These are phyloP conservation scores for Calidris pugnax DNA, from an alignment of 2,113 vertebrate species.

Conservation along the genomic window DNA sequence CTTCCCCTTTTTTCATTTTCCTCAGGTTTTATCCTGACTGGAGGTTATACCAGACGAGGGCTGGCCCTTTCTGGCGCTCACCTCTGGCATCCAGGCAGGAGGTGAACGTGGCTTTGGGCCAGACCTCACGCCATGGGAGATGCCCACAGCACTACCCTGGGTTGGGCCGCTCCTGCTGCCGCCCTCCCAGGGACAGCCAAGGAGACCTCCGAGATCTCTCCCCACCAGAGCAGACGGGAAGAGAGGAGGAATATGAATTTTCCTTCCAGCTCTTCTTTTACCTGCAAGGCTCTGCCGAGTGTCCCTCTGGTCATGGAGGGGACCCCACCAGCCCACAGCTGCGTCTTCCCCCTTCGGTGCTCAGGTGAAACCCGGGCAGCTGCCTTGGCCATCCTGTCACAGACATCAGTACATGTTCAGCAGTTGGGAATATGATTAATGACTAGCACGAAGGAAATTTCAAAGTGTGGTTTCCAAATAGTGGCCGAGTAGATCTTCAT, in stretches of 20 bases:
- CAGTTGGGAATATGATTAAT: not conserved
- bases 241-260: not conserved
- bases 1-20: not conserved
- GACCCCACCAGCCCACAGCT: not conserved
- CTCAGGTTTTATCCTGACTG: not conserved
- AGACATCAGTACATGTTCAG: not conserved
- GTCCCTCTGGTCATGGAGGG: not conserved
- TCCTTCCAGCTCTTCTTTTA: not conserved
- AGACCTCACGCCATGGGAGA: fast-evolving
- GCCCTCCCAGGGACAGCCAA: not conserved
- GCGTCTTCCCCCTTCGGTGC: fast-evolving
- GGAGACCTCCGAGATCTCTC: not conserved
- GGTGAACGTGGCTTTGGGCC: too few species aligned
- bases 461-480: not conserved
- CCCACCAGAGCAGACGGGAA: not conserved
- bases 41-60: fast-evolving
- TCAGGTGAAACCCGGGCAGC: not conserved
- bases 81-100: not conserved
- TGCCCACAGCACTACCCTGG: not conserved
- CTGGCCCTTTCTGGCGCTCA: fast-evolving
- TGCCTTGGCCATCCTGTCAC: not conserved
- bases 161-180: not conserved
- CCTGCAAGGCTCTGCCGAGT: not conserved
- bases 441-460: not conserved
- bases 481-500: not conserved